Conservation (phyloP, 2,113 vertebrate genomes). For the Xyrauchen texanus region DNA sequence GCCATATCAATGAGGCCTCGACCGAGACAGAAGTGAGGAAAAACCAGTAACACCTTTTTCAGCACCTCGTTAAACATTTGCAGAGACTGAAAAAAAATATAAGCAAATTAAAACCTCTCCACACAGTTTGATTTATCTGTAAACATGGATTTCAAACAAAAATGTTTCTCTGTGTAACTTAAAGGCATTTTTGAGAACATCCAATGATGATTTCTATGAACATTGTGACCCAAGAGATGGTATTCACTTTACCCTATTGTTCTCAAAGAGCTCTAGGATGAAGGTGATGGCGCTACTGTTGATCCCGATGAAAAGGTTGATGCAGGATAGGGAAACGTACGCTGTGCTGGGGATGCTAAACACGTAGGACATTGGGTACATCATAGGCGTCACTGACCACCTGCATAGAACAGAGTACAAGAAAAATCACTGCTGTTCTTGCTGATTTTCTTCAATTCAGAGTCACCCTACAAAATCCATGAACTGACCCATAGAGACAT, state of each 20-base stretch:
- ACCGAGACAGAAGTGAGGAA: slow-evolving; percentile 98
- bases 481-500: slow-evolving; percentile 88
- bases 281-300: slow-evolving; percentile 95
- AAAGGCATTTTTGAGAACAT: background rate
- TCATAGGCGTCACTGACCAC: slow-evolving; percentile 96
- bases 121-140: too few relatives aligned
- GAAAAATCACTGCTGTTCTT: background rate
- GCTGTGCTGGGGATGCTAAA: slow-evolving; percentile 94
- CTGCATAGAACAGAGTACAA: slow-evolving; percentile 66
- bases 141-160: background rate
- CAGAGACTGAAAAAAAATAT: slow-evolving; percentile 71
- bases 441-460: background rate
- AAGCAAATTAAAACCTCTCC: background rate
- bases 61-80: slow-evolving; percentile 84
- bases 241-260: slow-evolving; percentile 80
- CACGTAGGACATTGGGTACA: slow-evolving; percentile 92
- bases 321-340: slow-evolving; percentile 91
- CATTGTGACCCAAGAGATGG: background rate
- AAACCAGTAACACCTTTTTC: slow-evolving; percentile 85
- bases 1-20: slow-evolving; percentile 94
- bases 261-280: slow-evolving; percentile 93
- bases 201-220: background rate
- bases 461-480: background rate
- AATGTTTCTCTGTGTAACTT: background rate
- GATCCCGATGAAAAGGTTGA: slow-evolving; percentile 96